Percentiles rank a stretch among this genome's conserved stretches.
These are phyloP conservation scores for Microcebus griseorufus DNA, from an alignment of 2,113 vertebrate species.

Conservation along the genomic window DNA sequence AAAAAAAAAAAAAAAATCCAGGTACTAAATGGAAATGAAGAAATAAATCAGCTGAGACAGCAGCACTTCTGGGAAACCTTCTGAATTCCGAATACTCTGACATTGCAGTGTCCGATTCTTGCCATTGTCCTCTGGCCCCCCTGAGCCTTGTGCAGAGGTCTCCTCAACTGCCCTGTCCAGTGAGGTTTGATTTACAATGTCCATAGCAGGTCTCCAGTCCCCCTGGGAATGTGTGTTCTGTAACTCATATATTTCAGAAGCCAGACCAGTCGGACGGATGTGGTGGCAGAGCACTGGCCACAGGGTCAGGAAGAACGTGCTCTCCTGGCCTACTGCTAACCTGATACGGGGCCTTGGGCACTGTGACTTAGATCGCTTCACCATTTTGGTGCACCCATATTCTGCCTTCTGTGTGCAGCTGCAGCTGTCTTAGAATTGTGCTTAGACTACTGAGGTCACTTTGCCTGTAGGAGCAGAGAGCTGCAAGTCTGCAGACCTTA, in stretches of 20 bases:
- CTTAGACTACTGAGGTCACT: neutral
- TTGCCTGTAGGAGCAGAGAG: neutral
- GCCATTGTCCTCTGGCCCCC: constrained; percentile 25
- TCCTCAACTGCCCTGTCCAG: constrained; percentile 61
- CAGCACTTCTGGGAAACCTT: constrained; percentile 76
- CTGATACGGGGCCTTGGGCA: neutral
- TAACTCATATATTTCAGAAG: constrained; percentile 20
- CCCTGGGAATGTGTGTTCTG: neutral
- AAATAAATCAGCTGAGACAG: constrained; percentile 74
- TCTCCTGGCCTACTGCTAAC: neutral
- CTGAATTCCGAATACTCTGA: constrained; percentile 71
- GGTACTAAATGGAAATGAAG: constrained; percentile 79
- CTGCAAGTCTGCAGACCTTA: neutral
- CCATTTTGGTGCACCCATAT: neutral
- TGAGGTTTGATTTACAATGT: constrained; percentile 56
- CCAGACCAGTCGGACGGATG: neutral
- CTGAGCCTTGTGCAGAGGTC: neutral
- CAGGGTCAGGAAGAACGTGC: neutral
- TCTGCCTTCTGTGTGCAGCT: neutral
- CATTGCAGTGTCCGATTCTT: constrained; percentile 52
- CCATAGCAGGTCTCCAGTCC: neutral
- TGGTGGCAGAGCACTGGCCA: neutral
- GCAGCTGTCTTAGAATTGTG: neutral
- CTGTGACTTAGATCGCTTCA: neutral
- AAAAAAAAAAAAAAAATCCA: constrained; percentile 53